Evolutionary conservation across 2,888 invertebrate genomes (phyloP).

Genomic region (Drosophila mercatorum): DNA sequence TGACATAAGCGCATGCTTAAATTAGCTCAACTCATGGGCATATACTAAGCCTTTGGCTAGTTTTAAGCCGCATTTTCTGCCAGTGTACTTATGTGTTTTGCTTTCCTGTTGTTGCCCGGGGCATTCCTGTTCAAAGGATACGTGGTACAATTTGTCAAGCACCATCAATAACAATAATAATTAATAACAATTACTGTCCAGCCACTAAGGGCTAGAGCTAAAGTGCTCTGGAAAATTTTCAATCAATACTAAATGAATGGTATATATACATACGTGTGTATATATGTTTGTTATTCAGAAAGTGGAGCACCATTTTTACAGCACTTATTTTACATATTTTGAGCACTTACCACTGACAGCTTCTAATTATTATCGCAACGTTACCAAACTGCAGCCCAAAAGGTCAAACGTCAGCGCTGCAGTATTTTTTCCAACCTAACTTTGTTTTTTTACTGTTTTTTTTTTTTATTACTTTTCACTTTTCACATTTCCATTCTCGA

Average conservation of each 20-base stretch:
- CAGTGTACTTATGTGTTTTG: slow-evolving; percentile 2
- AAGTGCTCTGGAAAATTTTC: slow-evolving; percentile 25
- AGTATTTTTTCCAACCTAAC: slow-evolving; percentile 8
- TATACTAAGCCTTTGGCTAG: not conserved
- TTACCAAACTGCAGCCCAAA: slow-evolving; percentile 12
- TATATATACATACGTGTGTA: not conserved
- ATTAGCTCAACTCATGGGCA: not conserved
- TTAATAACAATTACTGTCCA: slow-evolving; percentile 79
- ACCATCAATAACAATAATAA: slow-evolving; percentile 80
- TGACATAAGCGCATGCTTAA: not conserved
- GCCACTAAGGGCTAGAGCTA: slow-evolving; percentile 2
- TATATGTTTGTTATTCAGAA: not conserved
- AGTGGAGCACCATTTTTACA: not conserved
- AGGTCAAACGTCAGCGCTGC: slow-evolving; percentile 52
- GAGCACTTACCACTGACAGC: slow-evolving; percentile 27
- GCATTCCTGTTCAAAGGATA: not conserved
- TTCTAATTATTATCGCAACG: slow-evolving; percentile 25
- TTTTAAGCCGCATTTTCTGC: not conserved
- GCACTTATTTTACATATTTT: slow-evolving; percentile 42
- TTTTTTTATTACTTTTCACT: not conserved
- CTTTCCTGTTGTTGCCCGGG: not conserved
- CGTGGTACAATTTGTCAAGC: slow-evolving; percentile 45
- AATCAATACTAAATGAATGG: slow-evolving; percentile 57
- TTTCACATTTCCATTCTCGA: slow-evolving; percentile 9
- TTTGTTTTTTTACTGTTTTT: not conserved